Conservation (phyloP, 2,888 invertebrate species). For the Idaea biselata region DNA sequence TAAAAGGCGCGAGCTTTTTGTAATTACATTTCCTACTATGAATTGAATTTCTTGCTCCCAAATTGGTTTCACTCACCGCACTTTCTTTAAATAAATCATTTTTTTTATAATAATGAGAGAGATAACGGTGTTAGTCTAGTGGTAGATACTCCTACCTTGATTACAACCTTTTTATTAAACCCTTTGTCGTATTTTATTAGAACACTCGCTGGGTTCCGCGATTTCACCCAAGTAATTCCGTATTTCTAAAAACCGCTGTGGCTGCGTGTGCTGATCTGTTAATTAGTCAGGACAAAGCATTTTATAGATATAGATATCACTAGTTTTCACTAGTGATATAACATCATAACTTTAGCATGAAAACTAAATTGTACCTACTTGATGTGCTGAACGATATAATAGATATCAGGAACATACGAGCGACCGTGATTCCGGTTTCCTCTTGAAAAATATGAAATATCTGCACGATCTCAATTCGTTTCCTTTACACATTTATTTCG, state of each 20-base stretch:
- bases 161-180: no score
- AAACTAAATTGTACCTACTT: conserved; percentile 24
- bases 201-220: no score
- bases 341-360: conserved; percentile 10
- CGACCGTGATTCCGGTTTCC: conserved; percentile 31
- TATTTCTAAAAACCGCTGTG: neutral
- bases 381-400: conserved; percentile 33
- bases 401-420: conserved; percentile 30
- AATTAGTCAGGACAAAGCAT: no score
- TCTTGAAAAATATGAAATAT: conserved; percentile 47
- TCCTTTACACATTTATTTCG: conserved; percentile 43
- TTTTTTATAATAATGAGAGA: conserved; percentile 31
- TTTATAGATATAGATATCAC: no score
- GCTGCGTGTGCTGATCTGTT: no score
- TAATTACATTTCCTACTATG: conserved; percentile 48
- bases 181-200: no score
- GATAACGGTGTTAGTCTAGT: conserved; percentile 9
- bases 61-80: conserved; percentile 50
- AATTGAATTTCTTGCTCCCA: conserved; percentile 47
- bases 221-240: neutral
- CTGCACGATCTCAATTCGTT: conserved; percentile 49
- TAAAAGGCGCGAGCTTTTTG: conserved; percentile 37
- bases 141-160: no score
- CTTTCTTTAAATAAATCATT: conserved; percentile 33
- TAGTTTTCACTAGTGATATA: no score